Percentiles rank a stretch among this genome's conserved stretches.
Evolutionary conservation across 1,140 invertebrate species (phyloP).

Genomic region (Drosophila miranda): DNA sequence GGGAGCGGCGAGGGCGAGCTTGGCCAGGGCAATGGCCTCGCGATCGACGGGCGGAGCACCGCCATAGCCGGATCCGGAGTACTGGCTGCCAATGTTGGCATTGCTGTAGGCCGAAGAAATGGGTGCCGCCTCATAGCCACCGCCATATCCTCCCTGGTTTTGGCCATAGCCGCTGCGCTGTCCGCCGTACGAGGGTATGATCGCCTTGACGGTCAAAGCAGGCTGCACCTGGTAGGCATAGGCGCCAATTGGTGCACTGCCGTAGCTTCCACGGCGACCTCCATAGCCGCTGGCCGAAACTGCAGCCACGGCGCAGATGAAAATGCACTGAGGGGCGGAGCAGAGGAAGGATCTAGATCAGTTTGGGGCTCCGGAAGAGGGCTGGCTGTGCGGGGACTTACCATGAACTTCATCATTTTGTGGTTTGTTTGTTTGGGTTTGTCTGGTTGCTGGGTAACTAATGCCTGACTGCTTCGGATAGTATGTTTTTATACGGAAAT

Average conservation of each 20-base stretch:
- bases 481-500: constrained; percentile 69
- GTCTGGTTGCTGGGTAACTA: constrained; percentile 59
- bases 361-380: neutral
- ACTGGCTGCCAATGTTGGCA: constrained; percentile 14
- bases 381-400: constrained; percentile 35
- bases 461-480: constrained; percentile 48
- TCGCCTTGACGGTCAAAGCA: constrained; percentile 62
- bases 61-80: constrained; percentile 31
- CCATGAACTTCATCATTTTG: constrained; percentile 76
- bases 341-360: constrained; percentile 3
- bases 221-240: constrained; percentile 71
- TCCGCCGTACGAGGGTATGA: constrained; percentile 54
- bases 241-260: constrained; percentile 41
- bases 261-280: constrained; percentile 29
- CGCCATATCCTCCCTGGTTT: constrained; percentile 23
- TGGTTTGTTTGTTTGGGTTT: constrained; percentile 45
- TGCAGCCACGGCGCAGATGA: constrained; percentile 60
- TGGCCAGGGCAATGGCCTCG: constrained; percentile 58
- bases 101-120: constrained; percentile 36
- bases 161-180: constrained; percentile 28
- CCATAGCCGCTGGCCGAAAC: constrained; percentile 56
- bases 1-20: constrained; percentile 57
- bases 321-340: constrained; percentile 49
- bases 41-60: constrained; percentile 59
- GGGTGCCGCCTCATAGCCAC: constrained; percentile 32